These are phyloP conservation scores for Synaphobranchus kaupii DNA, from an alignment of 2,797 vertebrate genomes.

Conservation along the genomic window DNA sequence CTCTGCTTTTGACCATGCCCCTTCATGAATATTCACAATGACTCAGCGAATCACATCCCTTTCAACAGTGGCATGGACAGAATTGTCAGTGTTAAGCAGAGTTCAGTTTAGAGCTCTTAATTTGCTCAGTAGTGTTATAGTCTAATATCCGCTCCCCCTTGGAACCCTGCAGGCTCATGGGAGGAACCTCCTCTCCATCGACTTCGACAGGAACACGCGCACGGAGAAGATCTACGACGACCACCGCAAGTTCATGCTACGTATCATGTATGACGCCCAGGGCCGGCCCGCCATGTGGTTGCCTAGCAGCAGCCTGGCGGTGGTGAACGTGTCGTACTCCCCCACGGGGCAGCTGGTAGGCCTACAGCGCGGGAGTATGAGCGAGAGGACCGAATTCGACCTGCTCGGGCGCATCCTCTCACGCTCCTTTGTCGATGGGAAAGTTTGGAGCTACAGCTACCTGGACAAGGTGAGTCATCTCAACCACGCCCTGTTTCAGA, in stretches of 20 bases:
- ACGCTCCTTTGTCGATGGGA: constrained; percentile 92
- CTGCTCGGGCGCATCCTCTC: constrained; percentile 89
- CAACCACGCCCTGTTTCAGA: neutral
- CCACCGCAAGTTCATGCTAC: constrained; percentile 94
- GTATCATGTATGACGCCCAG: constrained; percentile 97
- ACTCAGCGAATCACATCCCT: neutral
- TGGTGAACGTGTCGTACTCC: constrained; percentile 96
- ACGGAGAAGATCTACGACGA: constrained; percentile 99
- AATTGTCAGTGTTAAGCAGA: neutral
- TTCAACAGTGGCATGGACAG: neutral
- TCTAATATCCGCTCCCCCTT: neutral
- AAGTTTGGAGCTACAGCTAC: constrained; percentile 98
- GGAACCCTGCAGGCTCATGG: constrained; percentile 84
- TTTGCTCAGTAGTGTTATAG: too few species aligned
- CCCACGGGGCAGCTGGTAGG: constrained; percentile 88
- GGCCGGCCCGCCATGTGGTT: constrained; percentile 96
- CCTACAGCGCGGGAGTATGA: constrained; percentile 96
- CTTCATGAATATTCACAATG: neutral
- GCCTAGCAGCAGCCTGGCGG: constrained; percentile 94
- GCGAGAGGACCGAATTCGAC: constrained; percentile 92
- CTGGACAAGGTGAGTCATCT: constrained; percentile 84
- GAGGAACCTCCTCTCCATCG: constrained; percentile 93
- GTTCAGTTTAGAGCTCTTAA: too few species aligned
- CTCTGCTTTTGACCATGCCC: neutral
- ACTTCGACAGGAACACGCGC: constrained; percentile 96